These are phyloP conservation scores for Drosophila tani DNA, from an alignment of 1,140 invertebrate species.

Conservation along the genomic window DNA sequence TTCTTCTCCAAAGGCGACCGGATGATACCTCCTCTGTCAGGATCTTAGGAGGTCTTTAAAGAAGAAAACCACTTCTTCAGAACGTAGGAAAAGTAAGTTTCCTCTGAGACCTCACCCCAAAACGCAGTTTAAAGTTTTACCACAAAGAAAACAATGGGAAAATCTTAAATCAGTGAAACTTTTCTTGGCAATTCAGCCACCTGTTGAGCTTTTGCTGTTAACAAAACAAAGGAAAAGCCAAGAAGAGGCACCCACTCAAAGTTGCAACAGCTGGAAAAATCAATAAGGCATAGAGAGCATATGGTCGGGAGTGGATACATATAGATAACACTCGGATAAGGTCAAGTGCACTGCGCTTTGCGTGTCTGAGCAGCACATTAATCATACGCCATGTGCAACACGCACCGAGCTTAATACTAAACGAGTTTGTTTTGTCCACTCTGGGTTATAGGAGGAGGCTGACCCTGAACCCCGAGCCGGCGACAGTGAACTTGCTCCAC, in stretches of 20 bases:
- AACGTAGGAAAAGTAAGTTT: slow-evolving; percentile 4
- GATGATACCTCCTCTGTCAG: slow-evolving; percentile 10
- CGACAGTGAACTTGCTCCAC: slow-evolving; percentile 59
- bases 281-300: slow-evolving; percentile 64
- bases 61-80: background rate
- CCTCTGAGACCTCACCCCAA: background rate
- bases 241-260: slow-evolving; percentile 6
- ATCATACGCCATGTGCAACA: slow-evolving; percentile 74
- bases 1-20: slow-evolving; percentile 32
- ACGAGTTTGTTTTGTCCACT: slow-evolving; percentile 16
- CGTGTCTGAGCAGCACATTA: slow-evolving; percentile 49
- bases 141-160: background rate
- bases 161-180: background rate
- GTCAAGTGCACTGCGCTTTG: slow-evolving; percentile 41
- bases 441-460: slow-evolving; percentile 58
- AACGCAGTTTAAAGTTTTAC: background rate
- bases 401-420: slow-evolving; percentile 38
- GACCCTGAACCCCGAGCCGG: slow-evolving; percentile 73
- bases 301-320: slow-evolving; percentile 32
- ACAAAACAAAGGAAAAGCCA: slow-evolving; percentile 11
- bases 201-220: slow-evolving; percentile 20
- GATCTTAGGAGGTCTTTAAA: background rate
- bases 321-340: slow-evolving; percentile 25
- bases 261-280: slow-evolving; percentile 60
- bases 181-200: slow-evolving; percentile 22